Evolutionary conservation across 2,888 invertebrate genomes (phyloP), one percentile per base, ranked within the genome.

Genomic region (Glaucopsyche alexis): DNA sequence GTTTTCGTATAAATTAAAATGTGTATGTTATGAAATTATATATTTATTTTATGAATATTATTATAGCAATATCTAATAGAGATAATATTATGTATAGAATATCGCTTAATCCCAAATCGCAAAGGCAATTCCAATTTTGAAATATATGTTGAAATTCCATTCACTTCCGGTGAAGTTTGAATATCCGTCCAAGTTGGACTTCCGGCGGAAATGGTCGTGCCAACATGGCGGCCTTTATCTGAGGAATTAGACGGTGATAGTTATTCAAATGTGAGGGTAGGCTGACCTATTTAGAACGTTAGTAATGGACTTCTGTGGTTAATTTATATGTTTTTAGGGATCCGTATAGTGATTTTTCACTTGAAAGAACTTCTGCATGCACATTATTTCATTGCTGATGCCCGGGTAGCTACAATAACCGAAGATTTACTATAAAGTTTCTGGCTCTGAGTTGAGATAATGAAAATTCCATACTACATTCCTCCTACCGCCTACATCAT

Each of bases 141-240:
- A 92, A 92, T 92, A 89, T 92, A 91, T 92, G 92, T 92, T 89
- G 88, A 85, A 86, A 85, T 85, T 89, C 90, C 86, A 88, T 87
- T 87, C 79, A 90, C 83, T 91, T 93, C 93, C 92, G 91, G 90
- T 85, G 85, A 86, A 92, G 91, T 92, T 92, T 89, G 90, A 90
- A 91, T 90, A 88, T 90, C 91, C 89, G 91, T 86, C 88, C 89
- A 90, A 92, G 87, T 92, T 91, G 88, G 87, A 87, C 87, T 82
- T 91, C 91, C 91, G 90, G 79, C 85, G 90, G 90, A 90, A 88
- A 82, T 85, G 87, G 88, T 82, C 88, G 86, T 85, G 85, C 85
- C 90, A 89, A 88, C 85, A 89, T 88, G 88, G 89, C 87, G 87
- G 89, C 89, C 89, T 90, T 90, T 92, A 92, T 92, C 91, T 87